Percentiles rank a stretch among this genome's conserved stretches.
Evolutionary conservation across 2,797 vertebrate genomes (phyloP).

Genomic region (Trachurus trachurus): DNA sequence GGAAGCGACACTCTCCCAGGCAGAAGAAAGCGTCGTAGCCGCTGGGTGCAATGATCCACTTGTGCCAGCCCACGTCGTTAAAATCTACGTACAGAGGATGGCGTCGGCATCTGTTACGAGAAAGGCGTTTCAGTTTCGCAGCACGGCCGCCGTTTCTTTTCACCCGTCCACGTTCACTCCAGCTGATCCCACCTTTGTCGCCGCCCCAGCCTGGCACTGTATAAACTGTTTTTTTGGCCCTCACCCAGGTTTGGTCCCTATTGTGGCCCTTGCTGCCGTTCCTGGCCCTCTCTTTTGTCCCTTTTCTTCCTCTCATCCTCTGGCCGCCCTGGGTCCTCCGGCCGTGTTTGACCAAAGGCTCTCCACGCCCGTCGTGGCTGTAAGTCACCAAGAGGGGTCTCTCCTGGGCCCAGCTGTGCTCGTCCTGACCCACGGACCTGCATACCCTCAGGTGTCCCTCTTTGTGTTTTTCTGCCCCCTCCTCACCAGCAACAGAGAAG

Average conservation of each 20-base stretch:
- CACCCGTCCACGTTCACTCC: slow-evolving; percentile 81
- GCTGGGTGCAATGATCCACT: slow-evolving; percentile 90
- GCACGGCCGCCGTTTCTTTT: slow-evolving; percentile 86
- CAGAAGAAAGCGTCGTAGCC: slow-evolving; percentile 91
- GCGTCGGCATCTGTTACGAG: slow-evolving; percentile 85
- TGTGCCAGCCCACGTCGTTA: slow-evolving; percentile 90
- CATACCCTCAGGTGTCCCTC: slow-evolving; percentile 83
- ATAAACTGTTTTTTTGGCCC: slow-evolving; percentile 56
- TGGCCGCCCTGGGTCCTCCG: slow-evolving; percentile 70
- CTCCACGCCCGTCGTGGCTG: slow-evolving; percentile 86
- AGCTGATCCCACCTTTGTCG: slow-evolving; percentile 55
- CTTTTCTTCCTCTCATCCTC: slow-evolving; percentile 74
- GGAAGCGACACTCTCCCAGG: slow-evolving; percentile 90
- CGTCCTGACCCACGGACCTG: slow-evolving; percentile 85
- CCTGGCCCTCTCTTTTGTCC: slow-evolving; percentile 67
- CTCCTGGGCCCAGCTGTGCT: slow-evolving; percentile 86
- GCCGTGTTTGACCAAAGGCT: slow-evolving; percentile 81
- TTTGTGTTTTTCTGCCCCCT: slow-evolving; percentile 50
- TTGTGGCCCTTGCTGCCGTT: slow-evolving; percentile 63
- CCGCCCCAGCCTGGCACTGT: slow-evolving; percentile 60
- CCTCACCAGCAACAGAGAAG: slow-evolving; percentile 30
- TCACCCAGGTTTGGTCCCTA: slow-evolving; percentile 60
- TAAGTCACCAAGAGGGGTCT: slow-evolving; percentile 90
- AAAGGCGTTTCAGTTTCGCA: slow-evolving; percentile 86
- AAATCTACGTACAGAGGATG: slow-evolving; percentile 91